A percentile compares a stretch with the other conserved stretches of the same genome.
These are phyloP conservation scores for Serrognathus titanus DNA, from an alignment of 2,888 invertebrate species.

Conservation along the genomic window DNA sequence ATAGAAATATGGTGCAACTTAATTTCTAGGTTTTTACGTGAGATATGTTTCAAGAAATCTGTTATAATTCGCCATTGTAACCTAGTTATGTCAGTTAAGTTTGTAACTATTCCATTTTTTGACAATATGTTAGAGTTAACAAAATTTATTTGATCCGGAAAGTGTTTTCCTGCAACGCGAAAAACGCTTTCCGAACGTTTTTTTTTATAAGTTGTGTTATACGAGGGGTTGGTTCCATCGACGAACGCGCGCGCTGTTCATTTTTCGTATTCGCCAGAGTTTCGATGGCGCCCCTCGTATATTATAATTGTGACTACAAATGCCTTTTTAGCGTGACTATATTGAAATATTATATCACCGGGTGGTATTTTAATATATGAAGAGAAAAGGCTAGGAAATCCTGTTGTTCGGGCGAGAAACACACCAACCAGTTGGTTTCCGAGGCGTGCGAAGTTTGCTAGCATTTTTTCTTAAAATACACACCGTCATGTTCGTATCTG, in stretches of 20 bases:
- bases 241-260: slow-evolving; percentile 1
- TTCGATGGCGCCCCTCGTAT: slow-evolving; percentile 33
- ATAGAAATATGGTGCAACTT: slow-evolving; percentile 15
- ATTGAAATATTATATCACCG: slow-evolving; percentile 40
- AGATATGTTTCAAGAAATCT: slow-evolving; percentile 19
- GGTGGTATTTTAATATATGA: slow-evolving; percentile 45
- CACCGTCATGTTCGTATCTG: slow-evolving; percentile 50
- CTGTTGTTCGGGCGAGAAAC: too few species aligned
- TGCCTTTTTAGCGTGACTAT: slow-evolving; percentile 51
- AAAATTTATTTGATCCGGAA: slow-evolving; percentile 26
- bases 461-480: slow-evolving; percentile 11
- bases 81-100: slow-evolving; percentile 20
- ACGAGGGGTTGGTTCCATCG: slow-evolving; percentile 6
- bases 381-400: slow-evolving; percentile 37
- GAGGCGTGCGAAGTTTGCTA: neutral
- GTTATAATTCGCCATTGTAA: slow-evolving; percentile 19
- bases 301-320: slow-evolving; percentile 50
- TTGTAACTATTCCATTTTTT: slow-evolving; percentile 47
- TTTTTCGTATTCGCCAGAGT: slow-evolving; percentile 1
- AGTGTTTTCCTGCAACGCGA: slow-evolving; percentile 15
- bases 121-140: slow-evolving; percentile 49
- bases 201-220: slow-evolving; percentile 14
- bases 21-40: slow-evolving; percentile 8
- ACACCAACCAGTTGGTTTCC: too few species aligned
- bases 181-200: slow-evolving; percentile 13